Base-by-base conservation (phyloP, 30 jellyfish, hydroid and myxozoan species). In the Chrysaora quinquecirrha region DNA sequence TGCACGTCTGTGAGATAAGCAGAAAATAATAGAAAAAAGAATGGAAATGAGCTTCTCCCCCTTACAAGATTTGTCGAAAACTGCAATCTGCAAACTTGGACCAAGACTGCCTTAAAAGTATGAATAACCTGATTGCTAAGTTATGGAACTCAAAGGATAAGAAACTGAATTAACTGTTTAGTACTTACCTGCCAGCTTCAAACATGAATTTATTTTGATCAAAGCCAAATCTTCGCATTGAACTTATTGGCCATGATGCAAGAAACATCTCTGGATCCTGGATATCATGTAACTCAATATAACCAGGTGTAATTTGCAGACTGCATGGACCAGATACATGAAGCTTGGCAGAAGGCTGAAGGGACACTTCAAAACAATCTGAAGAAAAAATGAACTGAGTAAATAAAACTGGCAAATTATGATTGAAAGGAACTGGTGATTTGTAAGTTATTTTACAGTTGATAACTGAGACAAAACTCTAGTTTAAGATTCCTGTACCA, bases 171-270 rank as follows among this genome's bases (percentile, higher is more conserved):
- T 14, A 19, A 21, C 22, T 12, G 49, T 12, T 12, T 12, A 9
- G 3, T 30, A 30, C 46, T 25, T 75, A 85, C 96, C 96, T 75
- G 34, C 96, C 96, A 65, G 96, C 89, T 28, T 85, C 96, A 52
- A 85, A 64, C 10, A 82, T 65, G 64, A 85, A 85, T 54, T 82
- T 76, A 16, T 74, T 46, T 7, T 75, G 73, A 85, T 85, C 96
- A 75, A 43, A 75, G 19, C 96, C 96, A 85, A 68, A 85, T 24
- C 96, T 73, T 1, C 96, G 83, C 64, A 85, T 31, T 28, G 89
- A 46, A 31, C 73, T 46, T n/a, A 85, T 71, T 46, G 96, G 96
- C 96, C 96, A 85, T 4, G 96, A 74, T 2, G 78, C 96, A 20
- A 84, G 85, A 23, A 30, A 23, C 32, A 58, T 66, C 19, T 84